Conservation (phyloP, 92 coral and sea anemone genomes). For the Porites lobata region DNA sequence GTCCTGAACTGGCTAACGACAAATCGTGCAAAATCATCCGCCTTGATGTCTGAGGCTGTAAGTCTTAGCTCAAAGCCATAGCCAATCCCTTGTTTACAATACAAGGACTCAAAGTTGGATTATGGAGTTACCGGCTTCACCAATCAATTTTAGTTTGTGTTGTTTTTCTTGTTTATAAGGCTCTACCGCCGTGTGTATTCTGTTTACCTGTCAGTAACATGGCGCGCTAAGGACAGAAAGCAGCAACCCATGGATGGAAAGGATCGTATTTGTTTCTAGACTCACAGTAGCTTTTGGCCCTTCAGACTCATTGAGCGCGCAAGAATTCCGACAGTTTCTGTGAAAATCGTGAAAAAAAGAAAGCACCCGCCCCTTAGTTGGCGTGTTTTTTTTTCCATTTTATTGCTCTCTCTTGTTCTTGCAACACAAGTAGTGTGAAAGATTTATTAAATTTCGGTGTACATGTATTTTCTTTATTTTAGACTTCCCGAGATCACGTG, state of each 20-base stretch:
- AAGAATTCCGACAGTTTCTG: too few species aligned
- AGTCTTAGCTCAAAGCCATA: neutral
- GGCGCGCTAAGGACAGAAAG: conserved; percentile 86
- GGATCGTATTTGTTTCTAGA: conserved; percentile 53
- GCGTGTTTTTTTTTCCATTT: too few species aligned
- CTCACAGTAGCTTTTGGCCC: too few species aligned
- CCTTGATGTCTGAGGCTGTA: too few species aligned
- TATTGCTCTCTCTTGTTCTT: neutral
- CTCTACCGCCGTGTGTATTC: conserved; percentile 83
- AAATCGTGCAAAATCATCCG: too few species aligned
- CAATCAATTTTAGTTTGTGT: neutral
- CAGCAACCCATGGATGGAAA: conserved; percentile 72
- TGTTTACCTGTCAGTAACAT: conserved; percentile 80
- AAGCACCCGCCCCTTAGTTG: too few species aligned
- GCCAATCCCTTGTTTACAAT: neutral
- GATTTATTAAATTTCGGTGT: neutral
- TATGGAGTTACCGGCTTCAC: too few species aligned
- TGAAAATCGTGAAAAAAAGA: too few species aligned
- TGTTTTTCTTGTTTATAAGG: conserved; percentile 34
- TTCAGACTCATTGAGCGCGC: too few species aligned
- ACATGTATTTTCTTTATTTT: conserved; percentile 7
- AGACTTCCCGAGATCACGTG: conserved; percentile 73
- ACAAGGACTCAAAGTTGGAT: neutral
- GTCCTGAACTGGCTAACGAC: too few species aligned
- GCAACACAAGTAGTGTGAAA: neutral